Conservation (phyloP, 64 coral and sea anemone genomes). For the Stichodactyla helianthus region DNA sequence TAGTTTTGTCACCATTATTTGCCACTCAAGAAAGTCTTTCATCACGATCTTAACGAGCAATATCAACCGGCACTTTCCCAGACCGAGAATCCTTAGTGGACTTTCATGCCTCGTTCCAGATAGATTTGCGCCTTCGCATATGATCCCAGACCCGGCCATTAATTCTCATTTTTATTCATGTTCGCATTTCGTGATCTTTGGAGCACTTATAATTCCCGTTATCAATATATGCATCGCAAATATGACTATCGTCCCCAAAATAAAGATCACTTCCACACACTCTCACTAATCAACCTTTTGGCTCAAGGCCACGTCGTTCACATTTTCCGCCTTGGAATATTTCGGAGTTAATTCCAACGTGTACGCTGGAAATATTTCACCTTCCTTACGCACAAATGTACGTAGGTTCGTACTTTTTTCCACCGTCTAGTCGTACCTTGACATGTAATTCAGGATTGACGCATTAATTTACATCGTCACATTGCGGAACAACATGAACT, state of each 20-base stretch:
- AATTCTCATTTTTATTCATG: neutral
- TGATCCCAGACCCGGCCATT: no score
- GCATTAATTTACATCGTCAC: neutral
- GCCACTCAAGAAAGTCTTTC: neutral
- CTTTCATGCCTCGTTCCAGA: no score
- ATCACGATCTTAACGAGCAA: neutral
- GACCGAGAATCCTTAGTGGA: neutral
- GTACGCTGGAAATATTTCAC: neutral
- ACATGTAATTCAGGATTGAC: neutral
- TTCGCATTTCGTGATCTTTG: neutral
- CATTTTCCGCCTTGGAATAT: neutral
- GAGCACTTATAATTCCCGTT: neutral
- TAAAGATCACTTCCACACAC: neutral
- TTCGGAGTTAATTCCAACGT: neutral
- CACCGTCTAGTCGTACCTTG: neutral
- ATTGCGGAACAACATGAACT: neutral
- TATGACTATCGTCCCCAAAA: neutral
- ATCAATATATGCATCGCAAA: neutral
- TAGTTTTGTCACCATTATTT: neutral
- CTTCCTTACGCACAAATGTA: neutral
- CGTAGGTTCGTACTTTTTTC: neutral
- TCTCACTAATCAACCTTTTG: neutral
- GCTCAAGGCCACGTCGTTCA: neutral
- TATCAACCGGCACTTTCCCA: neutral
- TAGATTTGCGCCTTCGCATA: no score